A percentile compares a stretch with the other conserved stretches of the same genome.
Conservation (phyloP, 2,113 vertebrate species). For the Labeo catla region DNA sequence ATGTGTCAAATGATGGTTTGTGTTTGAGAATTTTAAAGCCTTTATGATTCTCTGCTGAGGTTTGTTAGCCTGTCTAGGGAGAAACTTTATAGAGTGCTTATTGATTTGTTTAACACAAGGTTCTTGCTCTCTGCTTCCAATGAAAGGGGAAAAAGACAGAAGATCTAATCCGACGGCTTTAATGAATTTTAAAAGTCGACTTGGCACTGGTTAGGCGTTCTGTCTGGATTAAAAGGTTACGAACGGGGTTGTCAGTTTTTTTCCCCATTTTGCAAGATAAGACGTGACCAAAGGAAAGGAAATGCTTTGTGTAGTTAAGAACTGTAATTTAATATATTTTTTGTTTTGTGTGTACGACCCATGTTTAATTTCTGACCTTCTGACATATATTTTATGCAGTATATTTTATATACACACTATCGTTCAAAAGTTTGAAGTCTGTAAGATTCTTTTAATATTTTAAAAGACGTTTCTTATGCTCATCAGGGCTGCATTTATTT, state of each 20-base stretch:
- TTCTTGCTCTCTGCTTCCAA: constrained; percentile 1
- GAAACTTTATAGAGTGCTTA: constrained; percentile 28
- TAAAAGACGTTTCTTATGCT: neutral
- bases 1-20: constrained; percentile 55
- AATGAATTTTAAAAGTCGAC: neutral
- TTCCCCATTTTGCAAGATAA: neutral
- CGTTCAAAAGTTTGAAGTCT: neutral
- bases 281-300: neutral
- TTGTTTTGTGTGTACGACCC: neutral
- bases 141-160: neutral
- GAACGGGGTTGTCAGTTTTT: neutral
- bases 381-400: neutral
- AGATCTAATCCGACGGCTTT: neutral
- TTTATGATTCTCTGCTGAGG: neutral
- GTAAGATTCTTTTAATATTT: neutral
- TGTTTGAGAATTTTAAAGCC: neutral
- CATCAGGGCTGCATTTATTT: neutral
- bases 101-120: constrained; percentile 32
- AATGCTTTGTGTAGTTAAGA: neutral
- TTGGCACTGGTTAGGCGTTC: neutral
- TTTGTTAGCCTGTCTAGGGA: constrained; percentile 10
- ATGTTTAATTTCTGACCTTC: neutral
- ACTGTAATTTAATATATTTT: neutral
- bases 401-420: neutral
- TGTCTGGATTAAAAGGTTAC: neutral